Evolutionary conservation across 2,888 invertebrate genomes (phyloP).

Genomic region (Troilus luridus): DNA sequence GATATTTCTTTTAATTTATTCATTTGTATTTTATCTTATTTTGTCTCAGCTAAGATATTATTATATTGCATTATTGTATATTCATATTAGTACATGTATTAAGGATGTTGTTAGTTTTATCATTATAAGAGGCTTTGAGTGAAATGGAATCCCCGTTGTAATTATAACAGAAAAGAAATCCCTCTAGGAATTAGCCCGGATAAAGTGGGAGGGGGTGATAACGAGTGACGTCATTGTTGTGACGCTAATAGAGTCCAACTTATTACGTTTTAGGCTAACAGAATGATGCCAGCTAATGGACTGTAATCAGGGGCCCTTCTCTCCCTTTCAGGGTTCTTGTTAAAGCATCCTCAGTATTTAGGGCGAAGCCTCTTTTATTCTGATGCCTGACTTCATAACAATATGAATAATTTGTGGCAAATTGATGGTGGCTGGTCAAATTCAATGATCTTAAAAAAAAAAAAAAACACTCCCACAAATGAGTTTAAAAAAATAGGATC

Average conservation of each 20-base stretch:
- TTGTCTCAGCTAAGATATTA: too few species aligned
- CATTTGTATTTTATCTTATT: too few species aligned
- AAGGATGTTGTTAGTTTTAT: too few species aligned
- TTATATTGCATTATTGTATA: too few species aligned
- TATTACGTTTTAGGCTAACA: constrained; percentile 42
- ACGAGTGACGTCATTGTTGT: constrained; percentile 8
- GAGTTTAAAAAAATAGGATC: too few species aligned
- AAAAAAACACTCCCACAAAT: neutral
- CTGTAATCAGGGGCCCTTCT: constrained; percentile 35
- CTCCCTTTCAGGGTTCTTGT: constrained; percentile 20
- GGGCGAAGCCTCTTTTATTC: neutral
- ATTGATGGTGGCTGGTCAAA: neutral
- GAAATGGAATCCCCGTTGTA: neutral
- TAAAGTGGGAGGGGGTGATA: constrained; percentile 6
- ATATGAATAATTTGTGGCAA: constrained; percentile 25
- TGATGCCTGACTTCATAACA: neutral
- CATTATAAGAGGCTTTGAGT: neutral
- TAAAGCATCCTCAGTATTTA: constrained; percentile 29
- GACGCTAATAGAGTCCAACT: constrained; percentile 27
- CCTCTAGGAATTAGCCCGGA: constrained; percentile 25
- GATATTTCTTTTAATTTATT: too few species aligned
- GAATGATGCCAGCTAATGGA: constrained; percentile 43
- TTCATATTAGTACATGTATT: too few species aligned
- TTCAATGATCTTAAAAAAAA: too few species aligned
- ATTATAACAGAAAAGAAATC: constrained; percentile 16